Evolutionary conservation across 53 echinoderm and acorn worm genomes (phyloP).

Genomic region (Actinopyga echinites): DNA sequence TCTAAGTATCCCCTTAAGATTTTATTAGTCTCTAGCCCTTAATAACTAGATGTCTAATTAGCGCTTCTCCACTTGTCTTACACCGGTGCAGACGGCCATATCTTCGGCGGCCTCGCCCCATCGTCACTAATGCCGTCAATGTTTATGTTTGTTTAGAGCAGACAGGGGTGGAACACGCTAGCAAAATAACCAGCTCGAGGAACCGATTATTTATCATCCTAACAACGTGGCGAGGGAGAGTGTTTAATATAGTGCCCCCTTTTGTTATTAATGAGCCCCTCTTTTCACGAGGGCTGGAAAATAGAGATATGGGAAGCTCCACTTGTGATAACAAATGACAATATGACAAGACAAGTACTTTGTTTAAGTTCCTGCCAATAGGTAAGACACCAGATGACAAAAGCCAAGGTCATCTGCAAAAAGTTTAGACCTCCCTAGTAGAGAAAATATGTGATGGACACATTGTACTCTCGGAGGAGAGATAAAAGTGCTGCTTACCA

Average conservation of each 20-base stretch:
- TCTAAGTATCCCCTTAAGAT: no score
- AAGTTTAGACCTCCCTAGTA: conserved; percentile 21
- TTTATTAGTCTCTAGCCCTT: no score
- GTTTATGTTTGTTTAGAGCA: conserved; percentile 36
- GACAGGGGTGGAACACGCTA: conserved; percentile 29
- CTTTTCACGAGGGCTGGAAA: conserved; percentile 13
- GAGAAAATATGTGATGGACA: conserved; percentile 3
- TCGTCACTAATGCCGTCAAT: conserved; percentile 4
- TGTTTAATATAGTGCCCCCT: conserved; percentile 38
- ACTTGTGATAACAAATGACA: conserved; percentile 42
- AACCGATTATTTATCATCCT: conserved; percentile 32
- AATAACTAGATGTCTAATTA: no score
- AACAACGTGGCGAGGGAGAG: not conserved
- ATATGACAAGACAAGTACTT: conserved; percentile 34
- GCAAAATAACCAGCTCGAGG: conserved; percentile 24
- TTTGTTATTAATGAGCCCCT: conserved; percentile 41
- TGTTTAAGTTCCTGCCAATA: not conserved
- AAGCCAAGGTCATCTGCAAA: conserved; percentile 4
- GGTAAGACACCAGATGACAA: not conserved
- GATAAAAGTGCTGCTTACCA: not conserved
- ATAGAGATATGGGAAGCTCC: conserved; percentile 1
- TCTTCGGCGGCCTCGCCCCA: conserved; percentile 5
- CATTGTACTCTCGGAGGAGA: not conserved
- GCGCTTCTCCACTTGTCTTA: no score
- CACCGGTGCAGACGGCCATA: not conserved